Percentiles rank a stretch among this genome's conserved stretches.
Conservation (phyloP, 2,797 vertebrate species). For the Zonotrichia albicollis region DNA sequence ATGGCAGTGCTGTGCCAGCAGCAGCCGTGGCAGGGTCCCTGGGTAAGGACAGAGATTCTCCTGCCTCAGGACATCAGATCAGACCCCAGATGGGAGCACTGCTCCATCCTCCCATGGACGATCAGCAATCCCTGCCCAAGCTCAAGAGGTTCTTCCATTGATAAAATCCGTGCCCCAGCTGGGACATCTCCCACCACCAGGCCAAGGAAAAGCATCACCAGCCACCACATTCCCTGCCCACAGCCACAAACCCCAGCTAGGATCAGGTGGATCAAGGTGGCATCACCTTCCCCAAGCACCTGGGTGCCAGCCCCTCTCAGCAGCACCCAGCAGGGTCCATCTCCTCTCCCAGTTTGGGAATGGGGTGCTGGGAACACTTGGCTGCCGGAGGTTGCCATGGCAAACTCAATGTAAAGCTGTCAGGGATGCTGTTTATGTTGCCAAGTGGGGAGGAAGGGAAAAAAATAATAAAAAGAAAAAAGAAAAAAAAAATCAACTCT, state of each 20-base stretch:
- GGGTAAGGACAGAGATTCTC: background rate
- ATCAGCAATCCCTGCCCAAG: background rate
- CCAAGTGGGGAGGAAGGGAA: background rate
- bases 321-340: background rate
- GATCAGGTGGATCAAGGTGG: background rate
- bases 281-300: background rate
- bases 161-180: rapidly evolving
- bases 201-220: background rate
- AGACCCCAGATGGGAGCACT: rapidly evolving
- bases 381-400: slow-evolving; percentile 69
- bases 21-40: background rate
- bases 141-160: background rate
- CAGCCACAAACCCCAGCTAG: background rate
- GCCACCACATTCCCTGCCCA: background rate
- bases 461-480: background rate
- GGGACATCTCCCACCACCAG: background rate
- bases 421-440: slow-evolving; percentile 60
- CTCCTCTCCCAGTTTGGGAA: slow-evolving; percentile 25
- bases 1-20: background rate
- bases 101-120: rapidly evolving
- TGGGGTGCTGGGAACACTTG: slow-evolving; percentile 32
- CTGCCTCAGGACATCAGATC: rapidly evolving
- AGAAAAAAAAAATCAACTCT: no score
- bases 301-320: background rate
- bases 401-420: slow-evolving; percentile 66